These are phyloP conservation scores for Toxotes lorentzi DNA, from an alignment of 2,797 vertebrate species.

Conservation along the genomic window DNA sequence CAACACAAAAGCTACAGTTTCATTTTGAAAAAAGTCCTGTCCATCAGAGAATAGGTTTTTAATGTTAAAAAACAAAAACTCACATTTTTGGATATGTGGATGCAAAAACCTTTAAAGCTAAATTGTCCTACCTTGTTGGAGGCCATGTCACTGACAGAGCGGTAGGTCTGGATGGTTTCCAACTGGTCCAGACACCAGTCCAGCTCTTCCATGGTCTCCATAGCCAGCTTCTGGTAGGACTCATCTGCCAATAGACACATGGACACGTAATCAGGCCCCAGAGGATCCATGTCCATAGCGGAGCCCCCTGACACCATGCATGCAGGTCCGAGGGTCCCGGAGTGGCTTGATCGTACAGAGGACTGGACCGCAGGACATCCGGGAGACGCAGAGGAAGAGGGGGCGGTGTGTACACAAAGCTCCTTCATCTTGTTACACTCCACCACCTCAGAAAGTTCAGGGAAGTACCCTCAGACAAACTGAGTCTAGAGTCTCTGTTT, in stretches of 20 bases:
- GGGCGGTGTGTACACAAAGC: slow-evolving; percentile 84
- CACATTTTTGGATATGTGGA: not conserved
- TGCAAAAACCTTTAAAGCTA: not conserved
- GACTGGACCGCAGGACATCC: slow-evolving; percentile 71
- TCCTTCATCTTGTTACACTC: slow-evolving; percentile 87
- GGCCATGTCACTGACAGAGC: slow-evolving; percentile 99
- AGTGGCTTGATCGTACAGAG: slow-evolving; percentile 59
- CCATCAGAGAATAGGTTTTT: not conserved
- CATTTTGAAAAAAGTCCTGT: not conserved
- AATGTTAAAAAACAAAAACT: not conserved
- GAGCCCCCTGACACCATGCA: slow-evolving; percentile 62
- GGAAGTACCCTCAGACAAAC: slow-evolving; percentile 68
- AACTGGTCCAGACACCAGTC: slow-evolving; percentile 99
- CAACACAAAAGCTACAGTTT: not conserved
- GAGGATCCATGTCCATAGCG: slow-evolving; percentile 79
- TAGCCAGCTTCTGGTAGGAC: slow-evolving; percentile 96
- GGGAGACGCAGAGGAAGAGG: slow-evolving; percentile 66
- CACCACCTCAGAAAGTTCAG: slow-evolving; percentile 69
- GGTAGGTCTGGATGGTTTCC: slow-evolving; percentile 98
- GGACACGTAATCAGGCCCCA: slow-evolving; percentile 90
- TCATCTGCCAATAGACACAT: slow-evolving; percentile 97
- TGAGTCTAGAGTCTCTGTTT: slow-evolving; percentile 64
- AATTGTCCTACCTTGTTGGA: slow-evolving; percentile 94
- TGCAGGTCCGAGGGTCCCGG: slow-evolving; percentile 64
- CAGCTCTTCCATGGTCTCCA: slow-evolving; percentile 98